phyloP scores from a whole-genome alignment of 2,797 vertebrate genomes.

The Tinamus major region DNA sequence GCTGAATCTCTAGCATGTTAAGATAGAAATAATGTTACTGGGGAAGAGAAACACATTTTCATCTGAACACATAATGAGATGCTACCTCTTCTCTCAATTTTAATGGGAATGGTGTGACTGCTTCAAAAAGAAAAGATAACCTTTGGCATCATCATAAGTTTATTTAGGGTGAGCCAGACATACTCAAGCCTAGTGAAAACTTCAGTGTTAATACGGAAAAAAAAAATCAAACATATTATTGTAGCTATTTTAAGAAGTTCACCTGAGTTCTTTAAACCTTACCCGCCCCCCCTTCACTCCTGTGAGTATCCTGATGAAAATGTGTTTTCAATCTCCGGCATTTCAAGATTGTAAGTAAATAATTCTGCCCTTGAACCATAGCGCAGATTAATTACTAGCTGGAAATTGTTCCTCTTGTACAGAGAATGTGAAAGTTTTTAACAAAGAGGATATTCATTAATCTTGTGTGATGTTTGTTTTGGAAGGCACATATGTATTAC shows the following conservation, averaged over 20 bases:
- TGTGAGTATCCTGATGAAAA: slow-evolving; percentile 1
- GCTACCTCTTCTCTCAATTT: neutral
- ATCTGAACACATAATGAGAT: neutral
- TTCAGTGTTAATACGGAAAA: neutral
- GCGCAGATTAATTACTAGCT: slow-evolving; percentile 41
- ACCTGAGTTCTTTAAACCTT: slow-evolving; percentile 19
- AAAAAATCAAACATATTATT: neutral
- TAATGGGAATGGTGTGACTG: neutral
- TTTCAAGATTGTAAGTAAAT: slow-evolving; percentile 64
- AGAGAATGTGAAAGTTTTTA: slow-evolving; percentile 24
- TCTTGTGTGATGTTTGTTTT: slow-evolving; percentile 17
- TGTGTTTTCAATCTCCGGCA: slow-evolving; percentile 9
- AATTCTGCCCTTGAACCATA: slow-evolving; percentile 60
- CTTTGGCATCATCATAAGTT: neutral
- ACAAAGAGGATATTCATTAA: slow-evolving; percentile 62
- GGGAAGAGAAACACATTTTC: slow-evolving; percentile 13
- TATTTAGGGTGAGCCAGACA: neutral
- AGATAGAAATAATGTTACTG: neutral
- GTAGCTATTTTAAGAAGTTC: slow-evolving; percentile 56
- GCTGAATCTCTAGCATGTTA: neutral
- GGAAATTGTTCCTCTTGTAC: slow-evolving; percentile 31
- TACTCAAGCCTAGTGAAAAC: neutral
- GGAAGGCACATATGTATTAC: slow-evolving; percentile 48
- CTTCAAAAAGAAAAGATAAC: neutral
- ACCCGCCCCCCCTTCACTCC: neutral